Conservation (phyloP, 2,797 vertebrate genomes). For the Malacoctenus gilli region DNA sequence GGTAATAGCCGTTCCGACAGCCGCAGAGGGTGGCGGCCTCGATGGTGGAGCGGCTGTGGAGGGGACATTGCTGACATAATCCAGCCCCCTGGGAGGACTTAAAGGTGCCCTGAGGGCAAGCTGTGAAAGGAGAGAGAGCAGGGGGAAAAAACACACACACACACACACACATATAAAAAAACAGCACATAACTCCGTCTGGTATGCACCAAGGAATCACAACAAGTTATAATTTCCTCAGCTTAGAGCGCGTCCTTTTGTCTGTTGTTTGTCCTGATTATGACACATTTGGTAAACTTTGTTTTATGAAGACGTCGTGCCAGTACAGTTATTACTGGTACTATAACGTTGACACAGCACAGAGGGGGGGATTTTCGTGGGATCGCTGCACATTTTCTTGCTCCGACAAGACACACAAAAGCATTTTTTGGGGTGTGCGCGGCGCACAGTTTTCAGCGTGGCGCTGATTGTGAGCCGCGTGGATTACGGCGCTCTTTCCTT, state of each 20-base stretch:
- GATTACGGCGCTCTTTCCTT: conserved; percentile 25
- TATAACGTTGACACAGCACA: conserved; percentile 32
- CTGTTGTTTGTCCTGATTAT: conserved; percentile 22
- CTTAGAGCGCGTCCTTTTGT: not conserved
- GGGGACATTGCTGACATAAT: conserved; percentile 86
- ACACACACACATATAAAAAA: no score
- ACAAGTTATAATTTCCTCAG: not conserved
- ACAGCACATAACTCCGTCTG: not conserved
- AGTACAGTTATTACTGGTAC: conserved; percentile 23
- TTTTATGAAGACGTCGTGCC: conserved; percentile 6
- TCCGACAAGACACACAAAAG: conserved; percentile 38
- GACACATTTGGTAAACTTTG: conserved; percentile 37
- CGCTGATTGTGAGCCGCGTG: conserved; percentile 13
- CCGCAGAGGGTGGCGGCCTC: conserved; percentile 88
- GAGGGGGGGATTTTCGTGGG: conserved; percentile 25
- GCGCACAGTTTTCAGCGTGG: conserved; percentile 11
- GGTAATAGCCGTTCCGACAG: conserved; percentile 91
- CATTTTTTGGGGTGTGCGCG: conserved; percentile 1
- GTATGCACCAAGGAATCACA: not conserved
- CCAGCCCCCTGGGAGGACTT: conserved; percentile 89
- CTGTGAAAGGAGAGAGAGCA: conserved; percentile 66
- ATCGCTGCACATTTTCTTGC: conserved; percentile 23
- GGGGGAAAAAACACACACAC: not conserved
- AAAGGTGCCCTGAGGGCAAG: conserved; percentile 92
- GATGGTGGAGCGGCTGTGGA: conserved; percentile 89